Evolutionary conservation across 2,888 invertebrate species (phyloP), one percentile per base, ranked within the genome.

Genomic region (Encarsia formosa): DNA sequence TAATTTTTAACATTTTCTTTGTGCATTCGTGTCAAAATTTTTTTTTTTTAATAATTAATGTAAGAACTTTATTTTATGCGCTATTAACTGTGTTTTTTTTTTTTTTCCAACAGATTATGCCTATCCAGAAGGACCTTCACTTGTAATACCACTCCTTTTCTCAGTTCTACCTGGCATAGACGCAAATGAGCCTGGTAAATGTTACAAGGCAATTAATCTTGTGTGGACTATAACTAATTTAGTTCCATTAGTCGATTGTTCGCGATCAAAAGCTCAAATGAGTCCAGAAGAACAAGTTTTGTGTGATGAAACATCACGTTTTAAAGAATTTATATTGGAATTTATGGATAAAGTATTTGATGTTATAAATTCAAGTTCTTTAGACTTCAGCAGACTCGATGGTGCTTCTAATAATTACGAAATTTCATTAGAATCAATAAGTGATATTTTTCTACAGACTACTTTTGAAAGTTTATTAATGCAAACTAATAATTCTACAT

Each of bases 301-400:
- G 2, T 91, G 92, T 70, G 85, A 87, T 59, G 85, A 87, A 1
- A 90, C 93, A 0, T 89, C 91, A 1, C 85, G 86, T 61, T 85
- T 94, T 62, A 93, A 95, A 74, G 91, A 93, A 68, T 94, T 95
- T 66, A 84, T 94, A 2, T 74, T 91, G 2, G 86, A 91, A 65
- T 88, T 91, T 66, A 75, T 95, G 61, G 92, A 94, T 65, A 82
- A 86, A 65, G 77, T 87, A 54, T 86, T 87, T 65, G 70, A 77
- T 1, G 79, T 88, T 53, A 83, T 88, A 26, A 87, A 88, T 61
- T 85, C 84, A 4, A 84, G 84, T 61, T 79, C 84, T 0, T 71
- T 84, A 52, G 88, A 88, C 64, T 81, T 81, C 49, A 83, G 84
- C 0, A 76, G 87, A 38, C 75, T 85, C 61, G 86, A 87, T 31